Percentiles rank a stretch among this genome's conserved stretches.
Evolutionary conservation across 2,888 invertebrate genomes (phyloP).

Genomic region (Sussaba pulchella): DNA sequence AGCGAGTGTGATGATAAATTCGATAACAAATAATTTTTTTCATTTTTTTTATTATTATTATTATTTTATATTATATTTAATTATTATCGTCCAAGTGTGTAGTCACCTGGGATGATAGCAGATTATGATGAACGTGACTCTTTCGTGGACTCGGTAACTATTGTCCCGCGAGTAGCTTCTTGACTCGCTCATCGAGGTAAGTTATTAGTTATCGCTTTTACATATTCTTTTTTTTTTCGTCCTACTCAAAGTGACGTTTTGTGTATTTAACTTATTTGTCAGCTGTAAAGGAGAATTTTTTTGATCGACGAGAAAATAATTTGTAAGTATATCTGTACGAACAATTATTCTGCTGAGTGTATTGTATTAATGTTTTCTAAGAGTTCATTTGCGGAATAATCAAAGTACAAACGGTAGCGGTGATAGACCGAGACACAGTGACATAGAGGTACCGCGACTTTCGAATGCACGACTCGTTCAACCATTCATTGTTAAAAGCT

Average conservation of each 20-base stretch:
- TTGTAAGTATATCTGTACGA: no score
- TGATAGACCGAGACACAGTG: no score
- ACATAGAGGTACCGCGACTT: no score
- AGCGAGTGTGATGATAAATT: slow-evolving; percentile 3
- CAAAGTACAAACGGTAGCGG: no score
- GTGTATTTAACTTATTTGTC: neutral
- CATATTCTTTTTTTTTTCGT: neutral
- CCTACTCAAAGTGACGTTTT: neutral
- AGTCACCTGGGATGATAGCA: slow-evolving; percentile 38
- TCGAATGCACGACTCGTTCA: no score
- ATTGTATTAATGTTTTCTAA: no score
- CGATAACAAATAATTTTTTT: neutral
- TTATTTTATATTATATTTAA: no score
- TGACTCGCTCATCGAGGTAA: neutral
- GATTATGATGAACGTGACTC: slow-evolving; percentile 17
- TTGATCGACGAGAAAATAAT: no score
- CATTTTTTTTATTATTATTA: slow-evolving; percentile 2
- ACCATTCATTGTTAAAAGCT: no score
- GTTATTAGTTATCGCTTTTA: neutral
- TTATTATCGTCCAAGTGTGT: slow-evolving; percentile 25
- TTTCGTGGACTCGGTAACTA: slow-evolving; percentile 13
- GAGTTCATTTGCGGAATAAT: no score
- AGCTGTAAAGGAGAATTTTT: no score
- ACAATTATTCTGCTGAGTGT: no score
- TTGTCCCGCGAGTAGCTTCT: neutral